These are phyloP conservation scores for Agapornis canus DNA, from an alignment of 2,797 vertebrate species.

Conservation along the genomic window DNA sequence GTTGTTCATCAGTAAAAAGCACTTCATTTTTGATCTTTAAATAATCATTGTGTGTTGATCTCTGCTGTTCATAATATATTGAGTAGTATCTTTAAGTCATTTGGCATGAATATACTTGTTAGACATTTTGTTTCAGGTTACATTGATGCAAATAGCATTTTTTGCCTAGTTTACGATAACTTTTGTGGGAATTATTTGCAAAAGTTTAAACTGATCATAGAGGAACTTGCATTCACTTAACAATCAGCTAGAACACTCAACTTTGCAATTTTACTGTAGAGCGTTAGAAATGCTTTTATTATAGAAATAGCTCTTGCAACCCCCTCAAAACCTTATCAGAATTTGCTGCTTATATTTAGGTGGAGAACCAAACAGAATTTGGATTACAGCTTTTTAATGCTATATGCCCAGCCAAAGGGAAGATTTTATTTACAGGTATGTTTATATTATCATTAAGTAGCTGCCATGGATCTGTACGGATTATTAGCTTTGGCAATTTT, in stretches of 20 bases:
- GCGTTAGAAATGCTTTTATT: not conserved
- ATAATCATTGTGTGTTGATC: not conserved
- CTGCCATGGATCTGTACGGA: not conserved
- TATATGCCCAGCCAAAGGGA: constrained; percentile 89
- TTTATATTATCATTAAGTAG: constrained; percentile 9
- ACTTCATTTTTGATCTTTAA: not conserved
- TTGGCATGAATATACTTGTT: not conserved
- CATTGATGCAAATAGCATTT: not conserved
- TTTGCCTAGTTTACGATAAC: not conserved
- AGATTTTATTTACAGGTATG: constrained; percentile 90
- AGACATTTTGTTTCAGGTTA: not conserved
- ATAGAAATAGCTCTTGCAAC: not conserved
- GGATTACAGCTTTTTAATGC: constrained; percentile 93
- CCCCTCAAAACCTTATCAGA: constrained; percentile 6
- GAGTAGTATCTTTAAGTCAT: not conserved
- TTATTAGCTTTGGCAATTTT: not conserved
- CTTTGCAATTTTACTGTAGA: not conserved
- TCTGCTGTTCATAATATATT: not conserved
- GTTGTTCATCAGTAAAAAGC: not conserved
- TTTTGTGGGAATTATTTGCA: not conserved
- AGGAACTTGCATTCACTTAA: not conserved
- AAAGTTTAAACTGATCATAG: not conserved
- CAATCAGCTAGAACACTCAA: not conserved
- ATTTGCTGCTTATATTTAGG: constrained; percentile 75
- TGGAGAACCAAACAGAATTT: constrained; percentile 90